A percentile compares a stretch with the other conserved stretches of the same genome.
phyloP scores from a whole-genome alignment of 2,113 vertebrate genomes.

The Eudyptes chrysolophus region DNA sequence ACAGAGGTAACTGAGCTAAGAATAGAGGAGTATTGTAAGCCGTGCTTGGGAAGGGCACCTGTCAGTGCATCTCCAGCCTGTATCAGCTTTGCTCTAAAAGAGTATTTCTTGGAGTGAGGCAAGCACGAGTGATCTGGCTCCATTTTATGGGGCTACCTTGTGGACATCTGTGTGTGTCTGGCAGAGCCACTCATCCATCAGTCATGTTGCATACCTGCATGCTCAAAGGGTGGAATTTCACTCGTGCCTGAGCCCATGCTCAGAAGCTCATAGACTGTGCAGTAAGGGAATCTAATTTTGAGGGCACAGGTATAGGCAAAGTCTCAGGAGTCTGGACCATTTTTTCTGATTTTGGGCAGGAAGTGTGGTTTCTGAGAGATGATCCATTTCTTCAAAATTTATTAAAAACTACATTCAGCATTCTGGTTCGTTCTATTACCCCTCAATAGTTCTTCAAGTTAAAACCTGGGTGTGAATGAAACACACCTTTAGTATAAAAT shows the following conservation, averaged over 20 bases:
- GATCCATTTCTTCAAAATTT: neutral
- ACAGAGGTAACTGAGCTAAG: neutral
- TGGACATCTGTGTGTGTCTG: neutral
- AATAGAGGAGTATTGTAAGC: neutral
- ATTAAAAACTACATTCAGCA: neutral
- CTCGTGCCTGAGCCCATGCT: neutral
- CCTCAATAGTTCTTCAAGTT: neutral
- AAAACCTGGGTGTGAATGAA: neutral
- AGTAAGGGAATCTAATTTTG: neutral
- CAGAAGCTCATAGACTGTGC: neutral
- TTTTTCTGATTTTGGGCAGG: neutral
- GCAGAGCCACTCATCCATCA: neutral
- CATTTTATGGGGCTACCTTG: neutral
- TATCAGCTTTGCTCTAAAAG: neutral
- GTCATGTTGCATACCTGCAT: accelerated
- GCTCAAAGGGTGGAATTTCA: neutral
- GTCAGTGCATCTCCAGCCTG: neutral
- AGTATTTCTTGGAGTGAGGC: neutral
- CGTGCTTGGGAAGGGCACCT: neutral
- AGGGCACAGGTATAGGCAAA: neutral
- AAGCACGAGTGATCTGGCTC: neutral
- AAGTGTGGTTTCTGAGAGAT: neutral
- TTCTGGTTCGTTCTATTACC: neutral
- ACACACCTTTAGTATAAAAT: neutral
- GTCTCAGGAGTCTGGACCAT: neutral